phyloP scores from a whole-genome alignment of 2,113 vertebrate genomes.

The Varanus komodoensis region DNA sequence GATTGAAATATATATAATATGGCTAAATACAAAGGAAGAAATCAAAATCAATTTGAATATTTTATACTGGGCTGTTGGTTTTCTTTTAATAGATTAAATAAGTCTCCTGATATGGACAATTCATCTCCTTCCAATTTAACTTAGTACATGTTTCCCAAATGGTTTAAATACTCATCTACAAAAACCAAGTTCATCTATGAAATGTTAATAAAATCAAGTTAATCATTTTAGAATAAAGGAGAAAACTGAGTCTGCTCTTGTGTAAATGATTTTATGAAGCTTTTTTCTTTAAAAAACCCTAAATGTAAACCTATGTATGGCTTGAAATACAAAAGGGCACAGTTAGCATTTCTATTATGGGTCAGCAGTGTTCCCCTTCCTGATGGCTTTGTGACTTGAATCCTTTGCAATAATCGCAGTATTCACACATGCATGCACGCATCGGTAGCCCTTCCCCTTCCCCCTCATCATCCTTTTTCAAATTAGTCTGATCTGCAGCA shows the following conservation, averaged over 20 bases:
- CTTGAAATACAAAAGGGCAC: slow-evolving; percentile 21
- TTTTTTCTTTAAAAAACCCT: neutral
- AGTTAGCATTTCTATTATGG: slow-evolving; percentile 29
- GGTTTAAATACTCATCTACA: neutral
- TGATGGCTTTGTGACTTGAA: neutral
- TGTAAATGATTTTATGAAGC: slow-evolving; percentile 1
- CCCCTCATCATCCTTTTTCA: slow-evolving; percentile 21
- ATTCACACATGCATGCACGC: neutral
- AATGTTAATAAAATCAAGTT: slow-evolving; percentile 9
- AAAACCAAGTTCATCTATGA: neutral
- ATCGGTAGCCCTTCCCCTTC: neutral
- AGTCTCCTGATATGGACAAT: neutral
- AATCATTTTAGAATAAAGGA: slow-evolving; percentile 9
- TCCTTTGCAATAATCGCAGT: slow-evolving; percentile 50
- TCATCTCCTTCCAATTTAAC: neutral
- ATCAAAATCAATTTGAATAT: neutral
- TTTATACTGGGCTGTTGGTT: neutral
- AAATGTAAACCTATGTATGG: slow-evolving; percentile 33
- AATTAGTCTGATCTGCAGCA: slow-evolving; percentile 7
- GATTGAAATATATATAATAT: neutral
- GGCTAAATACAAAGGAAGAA: neutral
- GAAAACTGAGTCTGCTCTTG: neutral
- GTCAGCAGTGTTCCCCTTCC: slow-evolving; percentile 43
- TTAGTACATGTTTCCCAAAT: neutral
- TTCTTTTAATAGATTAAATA: slow-evolving; percentile 17